Conservation (phyloP, 2,888 invertebrate genomes). For the Diploptera punctata region DNA sequence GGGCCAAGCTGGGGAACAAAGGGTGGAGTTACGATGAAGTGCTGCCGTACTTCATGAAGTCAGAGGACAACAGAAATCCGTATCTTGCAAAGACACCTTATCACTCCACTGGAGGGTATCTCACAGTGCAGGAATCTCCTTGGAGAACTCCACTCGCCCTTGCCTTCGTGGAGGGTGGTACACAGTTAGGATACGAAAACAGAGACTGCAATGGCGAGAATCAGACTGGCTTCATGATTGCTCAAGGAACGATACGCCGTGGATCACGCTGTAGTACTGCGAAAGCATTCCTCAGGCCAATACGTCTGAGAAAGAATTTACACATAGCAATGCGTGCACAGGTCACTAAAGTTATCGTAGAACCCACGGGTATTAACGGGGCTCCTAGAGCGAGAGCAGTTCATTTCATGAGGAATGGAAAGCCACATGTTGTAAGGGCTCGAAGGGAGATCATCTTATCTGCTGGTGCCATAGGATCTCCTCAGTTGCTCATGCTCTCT, state of each 20-base stretch:
- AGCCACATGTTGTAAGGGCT: slow-evolving; percentile 70
- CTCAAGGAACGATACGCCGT: slow-evolving; percentile 83
- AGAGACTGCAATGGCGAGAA: slow-evolving; percentile 82
- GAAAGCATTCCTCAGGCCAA: slow-evolving; percentile 85
- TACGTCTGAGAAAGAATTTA: slow-evolving; percentile 76
- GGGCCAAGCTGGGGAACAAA: slow-evolving; percentile 81
- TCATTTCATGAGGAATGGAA: slow-evolving; percentile 72
- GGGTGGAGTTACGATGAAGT: slow-evolving; percentile 89
- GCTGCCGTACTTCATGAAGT: slow-evolving; percentile 84
- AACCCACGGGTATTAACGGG: slow-evolving; percentile 29
- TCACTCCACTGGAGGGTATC: slow-evolving; percentile 78
- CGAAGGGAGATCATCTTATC: slow-evolving; percentile 83
- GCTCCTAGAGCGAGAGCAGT: slow-evolving; percentile 76
- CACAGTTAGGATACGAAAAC: slow-evolving; percentile 81
- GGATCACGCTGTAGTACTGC: slow-evolving; percentile 88
- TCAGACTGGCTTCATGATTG: slow-evolving; percentile 88
- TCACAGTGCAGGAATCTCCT: slow-evolving; percentile 79
- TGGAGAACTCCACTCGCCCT: slow-evolving; percentile 83
- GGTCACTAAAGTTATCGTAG: slow-evolving; percentile 61
- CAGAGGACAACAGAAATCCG: slow-evolving; percentile 87
- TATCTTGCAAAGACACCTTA: slow-evolving; percentile 77
- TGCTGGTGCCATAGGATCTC: slow-evolving; percentile 87
- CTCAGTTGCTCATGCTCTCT: slow-evolving; percentile 90
- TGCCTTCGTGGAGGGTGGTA: slow-evolving; percentile 83
- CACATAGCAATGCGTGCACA: slow-evolving; percentile 82